Evolutionary conservation across 1,140 invertebrate species (phyloP), one percentile per base, ranked within the genome.

Genomic region (Glossosoma conforme): DNA sequence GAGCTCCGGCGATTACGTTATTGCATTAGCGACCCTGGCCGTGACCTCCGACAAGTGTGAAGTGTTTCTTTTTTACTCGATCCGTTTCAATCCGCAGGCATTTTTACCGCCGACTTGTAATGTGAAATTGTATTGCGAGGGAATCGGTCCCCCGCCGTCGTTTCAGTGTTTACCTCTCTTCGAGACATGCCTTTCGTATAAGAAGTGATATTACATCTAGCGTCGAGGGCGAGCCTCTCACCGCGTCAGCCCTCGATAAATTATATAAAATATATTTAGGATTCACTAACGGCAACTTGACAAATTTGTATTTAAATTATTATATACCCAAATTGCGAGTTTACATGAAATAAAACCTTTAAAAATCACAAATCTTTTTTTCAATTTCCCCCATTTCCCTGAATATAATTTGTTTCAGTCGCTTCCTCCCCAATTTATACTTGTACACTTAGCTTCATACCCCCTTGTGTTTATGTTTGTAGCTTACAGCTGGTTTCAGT

Each of bases 171-270:
- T 69, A 70, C 67, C 67, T 65, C 68, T 43, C 25, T 70, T 67
- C 61, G 71, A 72, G 72, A 72, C 71, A n/a, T 74, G 72, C 72
- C 72, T 73, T 72, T 72, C 73, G 70, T 69, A 73, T 67, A 68
- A 65, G 45, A 53, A 53, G 46, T 54, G 46, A 53, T 50, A 45
- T 54, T 52, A 43, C 37, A 45, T 41, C 37, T 41, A 41, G 41
- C 33, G 44, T 46, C 36, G 36, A 32, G 49, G 15, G 48, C 19
- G 30, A 28, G 28, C 38, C 36, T 18, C 24, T 20, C 13, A 17
- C 40, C 21, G 33, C 28, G 42, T 52, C 38, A 44, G 49, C 45
- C 50, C 55, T 57, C 50, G 22, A 44, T 52, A 45, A 42, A 28
- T 40, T 19, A 38, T 38, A 46, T 14, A 33, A 13, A 41, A 44